Conservation (phyloP, 2,888 invertebrate species). For the Doris montereyensis region DNA sequence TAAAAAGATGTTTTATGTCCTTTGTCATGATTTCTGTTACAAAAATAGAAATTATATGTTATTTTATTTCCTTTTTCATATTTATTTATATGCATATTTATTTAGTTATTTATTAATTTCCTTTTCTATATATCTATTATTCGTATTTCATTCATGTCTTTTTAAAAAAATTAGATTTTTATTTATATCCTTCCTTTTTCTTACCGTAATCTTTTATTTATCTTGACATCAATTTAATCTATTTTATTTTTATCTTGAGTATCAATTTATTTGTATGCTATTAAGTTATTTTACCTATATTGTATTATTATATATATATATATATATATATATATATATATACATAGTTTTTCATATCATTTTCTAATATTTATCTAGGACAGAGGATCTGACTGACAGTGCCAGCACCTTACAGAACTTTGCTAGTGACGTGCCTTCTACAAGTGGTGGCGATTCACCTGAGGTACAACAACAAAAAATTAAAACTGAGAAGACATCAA, state of each 20-base stretch:
- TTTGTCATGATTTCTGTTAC: not conserved
- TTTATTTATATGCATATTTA: not conserved
- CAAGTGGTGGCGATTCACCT: slow-evolving; percentile 63
- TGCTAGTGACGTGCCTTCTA: slow-evolving; percentile 52
- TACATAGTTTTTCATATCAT: not conserved
- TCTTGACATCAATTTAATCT: too few species aligned
- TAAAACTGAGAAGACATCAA: not conserved
- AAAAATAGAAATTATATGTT: not conserved
- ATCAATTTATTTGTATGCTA: too few species aligned
- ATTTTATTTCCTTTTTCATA: not conserved
- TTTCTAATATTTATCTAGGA: slow-evolving; percentile 5
- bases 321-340: not conserved
- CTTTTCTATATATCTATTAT: slow-evolving; percentile 9
- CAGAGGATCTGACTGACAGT: slow-evolving; percentile 60
- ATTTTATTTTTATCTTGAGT: too few species aligned
- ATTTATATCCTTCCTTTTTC: too few species aligned
- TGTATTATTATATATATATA: not conserved
- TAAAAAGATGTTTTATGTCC: not conserved
- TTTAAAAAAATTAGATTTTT: too few species aligned
- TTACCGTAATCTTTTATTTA: too few species aligned
- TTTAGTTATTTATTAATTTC: not conserved
- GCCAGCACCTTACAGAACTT: slow-evolving; percentile 58
- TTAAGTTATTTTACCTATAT: not conserved
- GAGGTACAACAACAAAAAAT: slow-evolving; percentile 61
- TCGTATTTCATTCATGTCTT: too few species aligned